Conservation (phyloP, 2,113 vertebrate species). For the Candoia aspera region DNA sequence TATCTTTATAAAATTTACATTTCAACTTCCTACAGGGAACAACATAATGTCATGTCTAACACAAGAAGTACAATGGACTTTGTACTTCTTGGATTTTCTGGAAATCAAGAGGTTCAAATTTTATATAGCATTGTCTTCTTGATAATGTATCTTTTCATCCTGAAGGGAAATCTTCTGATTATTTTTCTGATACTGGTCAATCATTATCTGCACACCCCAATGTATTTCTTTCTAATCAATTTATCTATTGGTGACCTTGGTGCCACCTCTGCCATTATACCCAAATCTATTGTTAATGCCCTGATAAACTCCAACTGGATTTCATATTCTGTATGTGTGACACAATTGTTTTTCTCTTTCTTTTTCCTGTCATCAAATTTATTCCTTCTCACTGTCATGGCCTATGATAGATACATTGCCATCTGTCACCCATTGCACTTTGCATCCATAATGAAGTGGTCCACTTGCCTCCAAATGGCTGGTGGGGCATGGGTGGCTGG, state of each 20-base stretch:
- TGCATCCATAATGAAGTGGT: too few species aligned
- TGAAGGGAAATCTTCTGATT: background rate
- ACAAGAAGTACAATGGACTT: background rate
- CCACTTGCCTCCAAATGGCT: too few species aligned
- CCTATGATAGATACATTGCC: too few species aligned
- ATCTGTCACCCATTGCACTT: too few species aligned
- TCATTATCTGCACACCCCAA: background rate
- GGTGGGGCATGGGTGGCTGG: too few species aligned
- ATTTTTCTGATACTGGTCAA: background rate
- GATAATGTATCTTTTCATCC: background rate
- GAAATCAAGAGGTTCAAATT: background rate
- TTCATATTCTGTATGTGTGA: background rate
- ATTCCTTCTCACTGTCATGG: too few species aligned
- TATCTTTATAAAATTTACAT: too few species aligned
- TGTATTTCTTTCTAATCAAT: constrained; percentile 5
- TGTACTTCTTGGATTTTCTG: background rate
- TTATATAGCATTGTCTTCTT: background rate
- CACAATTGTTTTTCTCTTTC: too few species aligned
- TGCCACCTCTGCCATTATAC: too few species aligned
- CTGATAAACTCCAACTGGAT: background rate
- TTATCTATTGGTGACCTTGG: too few species aligned
- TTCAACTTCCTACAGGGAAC: too few species aligned
- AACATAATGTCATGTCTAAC: background rate
- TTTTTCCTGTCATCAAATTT: too few species aligned
- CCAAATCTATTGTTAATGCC: background rate